Conservation (phyloP, 2,888 invertebrate genomes). For the Acanthosepion esculentum region DNA sequence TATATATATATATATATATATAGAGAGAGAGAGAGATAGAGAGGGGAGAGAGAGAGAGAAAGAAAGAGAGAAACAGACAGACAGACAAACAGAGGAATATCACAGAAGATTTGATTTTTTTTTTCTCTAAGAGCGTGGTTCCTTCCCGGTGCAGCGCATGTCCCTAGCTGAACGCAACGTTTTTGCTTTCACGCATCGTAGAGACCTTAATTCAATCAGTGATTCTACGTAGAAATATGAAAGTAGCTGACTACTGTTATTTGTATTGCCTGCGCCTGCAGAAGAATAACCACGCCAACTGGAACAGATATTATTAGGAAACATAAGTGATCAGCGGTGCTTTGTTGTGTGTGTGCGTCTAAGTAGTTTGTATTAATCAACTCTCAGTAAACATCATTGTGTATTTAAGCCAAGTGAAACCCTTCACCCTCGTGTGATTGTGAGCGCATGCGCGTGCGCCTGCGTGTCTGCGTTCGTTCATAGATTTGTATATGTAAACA, state of each 20-base stretch:
- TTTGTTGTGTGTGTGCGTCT: not conserved
- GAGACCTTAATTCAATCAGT: not conserved
- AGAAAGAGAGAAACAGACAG: no score
- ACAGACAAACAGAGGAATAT: not conserved
- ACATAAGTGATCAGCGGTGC: not conserved
- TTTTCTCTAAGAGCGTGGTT: not conserved
- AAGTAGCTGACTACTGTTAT: not conserved
- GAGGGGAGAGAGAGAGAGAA: no score
- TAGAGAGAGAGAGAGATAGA: no score
- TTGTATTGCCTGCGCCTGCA: not conserved
- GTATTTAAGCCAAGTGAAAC: not conserved
- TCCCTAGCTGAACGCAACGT: not conserved
- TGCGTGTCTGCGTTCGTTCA: not conserved
- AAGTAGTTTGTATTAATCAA: not conserved
- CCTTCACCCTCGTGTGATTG: not conserved
- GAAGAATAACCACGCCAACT: not conserved
- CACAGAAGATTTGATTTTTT: not conserved
- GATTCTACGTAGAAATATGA: not conserved
- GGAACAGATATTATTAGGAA: not conserved
- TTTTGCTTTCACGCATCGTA: not conserved
- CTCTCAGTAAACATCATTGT: not conserved
- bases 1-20: no score
- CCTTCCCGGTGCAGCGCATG: not conserved
- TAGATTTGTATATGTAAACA: not conserved
- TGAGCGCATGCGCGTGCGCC: not conserved